These are phyloP conservation scores for Trachythela sp. DNA, from an alignment of 64 coral and sea anemone genomes.

Conservation along the genomic window DNA sequence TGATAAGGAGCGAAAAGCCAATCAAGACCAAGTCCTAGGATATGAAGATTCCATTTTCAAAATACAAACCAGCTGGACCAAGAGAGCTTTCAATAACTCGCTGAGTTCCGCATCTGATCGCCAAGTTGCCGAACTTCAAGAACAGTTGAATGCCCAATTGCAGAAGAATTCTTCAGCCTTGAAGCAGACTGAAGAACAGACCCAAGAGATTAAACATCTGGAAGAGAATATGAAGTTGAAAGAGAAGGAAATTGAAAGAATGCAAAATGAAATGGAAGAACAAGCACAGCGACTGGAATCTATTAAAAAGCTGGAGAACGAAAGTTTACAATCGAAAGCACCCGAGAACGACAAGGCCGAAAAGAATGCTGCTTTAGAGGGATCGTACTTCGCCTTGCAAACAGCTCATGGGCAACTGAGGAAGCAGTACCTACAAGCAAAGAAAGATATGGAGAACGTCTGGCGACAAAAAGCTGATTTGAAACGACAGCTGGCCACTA, in stretches of 20 bases:
- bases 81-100: conserved; percentile 82
- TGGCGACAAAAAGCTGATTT: conserved; percentile 86
- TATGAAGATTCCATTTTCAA: conserved; percentile 58
- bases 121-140: conserved; percentile 60
- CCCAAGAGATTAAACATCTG: conserved; percentile 43
- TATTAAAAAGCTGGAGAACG: conserved; percentile 52
- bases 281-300: conserved; percentile 40
- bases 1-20: conserved; percentile 49
- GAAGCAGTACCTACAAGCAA: conserved; percentile 76
- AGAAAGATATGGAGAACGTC: conserved; percentile 69
- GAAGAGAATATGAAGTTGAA: too few species aligned
- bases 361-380: conserved; percentile 61
- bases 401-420: conserved; percentile 81
- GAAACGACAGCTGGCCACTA: conserved; percentile 57
- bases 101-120: conserved; percentile 82
- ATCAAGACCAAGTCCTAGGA: conserved; percentile 61
- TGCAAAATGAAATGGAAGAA: conserved; percentile 43
- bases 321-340: conserved; percentile 55
- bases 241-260: conserved; percentile 31
- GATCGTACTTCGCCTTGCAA: conserved; percentile 85
- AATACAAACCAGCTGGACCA: conserved; percentile 74
- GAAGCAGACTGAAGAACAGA: conserved; percentile 60
- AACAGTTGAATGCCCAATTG: conserved; percentile 62
- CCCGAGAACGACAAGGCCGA: conserved; percentile 37
- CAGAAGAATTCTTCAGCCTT: conserved; percentile 49